phyloP scores from a whole-genome alignment of 2,797 vertebrate species.

The Sciaenops ocellatus region DNA sequence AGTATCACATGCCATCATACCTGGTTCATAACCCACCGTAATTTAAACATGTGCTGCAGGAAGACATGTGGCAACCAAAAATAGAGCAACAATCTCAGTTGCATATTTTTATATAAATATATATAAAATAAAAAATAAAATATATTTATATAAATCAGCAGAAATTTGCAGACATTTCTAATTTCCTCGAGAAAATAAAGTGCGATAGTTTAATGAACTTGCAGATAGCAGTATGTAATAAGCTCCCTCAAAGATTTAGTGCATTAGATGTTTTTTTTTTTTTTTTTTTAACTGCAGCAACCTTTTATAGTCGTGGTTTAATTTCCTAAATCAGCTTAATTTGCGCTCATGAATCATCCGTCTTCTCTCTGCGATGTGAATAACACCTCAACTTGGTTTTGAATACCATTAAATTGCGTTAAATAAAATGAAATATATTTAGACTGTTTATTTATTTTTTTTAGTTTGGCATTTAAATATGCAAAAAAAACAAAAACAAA shows the following conservation, averaged over 20 bases:
- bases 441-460: neutral
- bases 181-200: neutral
- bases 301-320: neutral
- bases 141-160: neutral
- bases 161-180: neutral
- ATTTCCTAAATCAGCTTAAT: neutral
- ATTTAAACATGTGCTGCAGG: neutral
- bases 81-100: neutral
- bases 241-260: neutral
- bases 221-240: neutral
- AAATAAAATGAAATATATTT: neutral
- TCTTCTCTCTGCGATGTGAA: neutral
- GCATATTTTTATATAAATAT: accelerated
- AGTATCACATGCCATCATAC: neutral
- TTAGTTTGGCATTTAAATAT: constrained; percentile 2
- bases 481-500: neutral
- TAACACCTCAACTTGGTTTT: neutral
- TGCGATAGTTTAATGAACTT: neutral
- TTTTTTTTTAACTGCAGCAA: no score
- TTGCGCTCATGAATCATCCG: neutral
- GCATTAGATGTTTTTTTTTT: neutral
- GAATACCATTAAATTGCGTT: no score
- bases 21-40: neutral
- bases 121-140: no score
- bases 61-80: neutral